Percentiles rank a stretch among this genome's conserved stretches.
phyloP scores from a whole-genome alignment of 2,888 invertebrate genomes.

The Polyommatus icarus region DNA sequence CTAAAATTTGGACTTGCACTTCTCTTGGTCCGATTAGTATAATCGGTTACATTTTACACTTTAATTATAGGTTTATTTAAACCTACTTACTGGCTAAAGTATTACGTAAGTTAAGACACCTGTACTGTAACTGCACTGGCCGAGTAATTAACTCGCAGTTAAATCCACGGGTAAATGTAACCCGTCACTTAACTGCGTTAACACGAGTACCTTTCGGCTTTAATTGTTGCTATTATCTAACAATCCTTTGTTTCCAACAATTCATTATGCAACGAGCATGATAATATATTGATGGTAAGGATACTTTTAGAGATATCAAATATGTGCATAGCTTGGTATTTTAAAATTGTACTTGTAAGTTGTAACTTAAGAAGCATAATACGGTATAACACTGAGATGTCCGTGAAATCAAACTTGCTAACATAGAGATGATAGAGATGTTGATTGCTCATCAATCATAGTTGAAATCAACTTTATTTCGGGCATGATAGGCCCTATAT shows the following conservation, averaged over 20 bases:
- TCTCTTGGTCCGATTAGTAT: background rate
- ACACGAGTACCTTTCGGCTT: background rate
- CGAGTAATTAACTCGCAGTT: constrained; percentile 8
- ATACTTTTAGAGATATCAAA: background rate
- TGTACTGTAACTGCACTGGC: background rate
- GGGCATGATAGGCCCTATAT: too few species aligned
- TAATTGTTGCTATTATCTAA: background rate
- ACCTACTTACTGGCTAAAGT: background rate
- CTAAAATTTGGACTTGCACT: background rate
- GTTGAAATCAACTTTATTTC: too few species aligned
- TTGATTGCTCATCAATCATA: too few species aligned
- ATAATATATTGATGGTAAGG: background rate
- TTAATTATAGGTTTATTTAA: background rate
- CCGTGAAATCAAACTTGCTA: too few species aligned
- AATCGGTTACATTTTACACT: background rate
- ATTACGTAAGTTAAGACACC: background rate
- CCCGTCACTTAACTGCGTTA: background rate
- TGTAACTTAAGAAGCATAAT: too few species aligned
- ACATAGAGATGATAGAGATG: too few species aligned
- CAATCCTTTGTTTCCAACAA: background rate
- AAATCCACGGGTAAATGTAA: background rate
- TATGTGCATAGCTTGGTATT: too few species aligned
- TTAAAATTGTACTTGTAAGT: too few species aligned
- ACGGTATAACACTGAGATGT: too few species aligned
- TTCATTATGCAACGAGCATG: background rate